Base-by-base conservation (phyloP, 2,113 vertebrate genomes). In the Phrynocephalus versicolor region DNA sequence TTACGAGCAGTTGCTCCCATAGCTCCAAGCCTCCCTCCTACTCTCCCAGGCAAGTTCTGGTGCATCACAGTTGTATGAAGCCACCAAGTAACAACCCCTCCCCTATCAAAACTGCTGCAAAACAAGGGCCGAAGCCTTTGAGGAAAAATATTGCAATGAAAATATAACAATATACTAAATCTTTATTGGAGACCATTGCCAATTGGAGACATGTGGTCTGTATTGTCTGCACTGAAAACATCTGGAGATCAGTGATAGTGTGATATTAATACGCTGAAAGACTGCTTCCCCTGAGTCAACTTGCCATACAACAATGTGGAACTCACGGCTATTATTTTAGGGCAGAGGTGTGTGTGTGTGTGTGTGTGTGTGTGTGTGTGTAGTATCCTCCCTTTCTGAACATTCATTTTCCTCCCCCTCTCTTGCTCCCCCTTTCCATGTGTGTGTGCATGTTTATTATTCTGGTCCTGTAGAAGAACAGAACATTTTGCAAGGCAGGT, bases 171-270 rank as follows among this genome's bases (percentile, higher is more conserved):
- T 83, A 39, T 2, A 21, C 16, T n/a, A 39, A 67, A 77, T 76
- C 73, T 84, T 75, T 55, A 84, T 25, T 76, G 62, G 45, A 23
- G 62, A 51, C 41, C 27, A 23, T 75, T 83, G 58, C 71, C 71
- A 57, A 76, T 27, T 77, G 33, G 41, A 84, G 73, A 35, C 62
- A 67, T 55, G 62, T 77, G 62, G 62, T 84, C 82, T 67, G 8
- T 57, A 55, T 77, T 76, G 60, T 55, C 72, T 76, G 27, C 82
- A 76, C 51, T 67, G 41, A 77, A 83, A 84, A 77, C 62, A 77
- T 30, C 41, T 67, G 41, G 62, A 75, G n/a, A 55, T 76, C 60
- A 67, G 41, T 84, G 62, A 67, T 76, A 65, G 58, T 41, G 33
- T 57, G 39, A 37, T 77, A 60, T 67, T 57, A 55, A 84, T 84